Conservation (phyloP, 2,113 vertebrate genomes). For the Eleginops maclovinus region DNA sequence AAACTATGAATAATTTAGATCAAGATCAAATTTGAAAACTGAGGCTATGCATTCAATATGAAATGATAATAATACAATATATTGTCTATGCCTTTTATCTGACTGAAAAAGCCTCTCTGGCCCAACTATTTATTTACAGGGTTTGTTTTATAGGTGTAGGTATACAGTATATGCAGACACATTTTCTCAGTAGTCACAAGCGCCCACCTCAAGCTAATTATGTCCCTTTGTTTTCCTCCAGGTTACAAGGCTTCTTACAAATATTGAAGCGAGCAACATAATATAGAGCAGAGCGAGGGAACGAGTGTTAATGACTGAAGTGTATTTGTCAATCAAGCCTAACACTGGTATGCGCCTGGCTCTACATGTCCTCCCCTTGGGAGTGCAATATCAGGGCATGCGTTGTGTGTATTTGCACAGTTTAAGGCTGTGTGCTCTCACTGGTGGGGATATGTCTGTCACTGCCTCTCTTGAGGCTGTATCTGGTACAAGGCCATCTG, state of each 20-base stretch:
- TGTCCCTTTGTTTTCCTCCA: conserved; percentile 19
- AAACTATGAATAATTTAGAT: neutral
- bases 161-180: neutral
- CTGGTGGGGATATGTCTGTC: conserved; percentile 70
- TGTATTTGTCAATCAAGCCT: conserved; percentile 64
- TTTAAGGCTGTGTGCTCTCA: conserved; percentile 44
- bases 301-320: conserved; percentile 46
- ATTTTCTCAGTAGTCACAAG: neutral
- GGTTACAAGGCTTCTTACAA: conserved; percentile 37
- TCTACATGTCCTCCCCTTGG: conserved; percentile 65
- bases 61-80: too few species aligned
- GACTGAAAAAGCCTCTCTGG: too few species aligned
- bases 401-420: conserved; percentile 63
- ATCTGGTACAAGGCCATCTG: conserved; percentile 70
- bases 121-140: too few species aligned
- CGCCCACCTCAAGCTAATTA: conserved; percentile 15
- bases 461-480: conserved; percentile 62
- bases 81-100: too few species aligned
- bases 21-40: too few species aligned
- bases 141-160: too few species aligned
- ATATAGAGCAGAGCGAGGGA: conserved; percentile 36
- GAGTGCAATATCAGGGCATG: conserved; percentile 61
- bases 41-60: too few species aligned
- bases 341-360: conserved; percentile 53
- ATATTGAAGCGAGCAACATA: conserved; percentile 33